Evolutionary conservation across 2,113 vertebrate genomes (phyloP).

Genomic region (Seriola quinqueradiata): DNA sequence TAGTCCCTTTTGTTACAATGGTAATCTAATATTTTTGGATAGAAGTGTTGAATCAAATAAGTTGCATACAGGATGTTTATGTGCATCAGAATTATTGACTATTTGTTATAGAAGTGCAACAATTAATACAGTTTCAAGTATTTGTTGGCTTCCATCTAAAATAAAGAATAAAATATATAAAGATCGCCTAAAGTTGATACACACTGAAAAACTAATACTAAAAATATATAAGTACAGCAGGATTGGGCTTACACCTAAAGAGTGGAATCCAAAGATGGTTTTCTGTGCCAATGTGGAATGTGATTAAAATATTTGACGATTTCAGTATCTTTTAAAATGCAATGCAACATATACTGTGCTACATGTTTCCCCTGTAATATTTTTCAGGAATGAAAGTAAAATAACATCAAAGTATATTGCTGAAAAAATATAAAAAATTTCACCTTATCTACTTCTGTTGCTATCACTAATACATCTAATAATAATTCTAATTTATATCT

Average conservation of each 20-base stretch:
- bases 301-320: neutral
- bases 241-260: neutral
- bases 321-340: neutral
- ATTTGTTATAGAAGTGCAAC: neutral
- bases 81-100: neutral
- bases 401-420: too few species aligned
- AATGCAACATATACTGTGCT: neutral
- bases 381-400: neutral
- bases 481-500: neutral
- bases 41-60: neutral
- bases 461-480: neutral
- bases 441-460: neutral
- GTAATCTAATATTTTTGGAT: neutral
- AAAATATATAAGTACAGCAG: neutral
- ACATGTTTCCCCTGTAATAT: neutral
- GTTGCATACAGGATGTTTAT: neutral
- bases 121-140: neutral
- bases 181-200: neutral
- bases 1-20: neutral
- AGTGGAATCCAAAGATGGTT: neutral
- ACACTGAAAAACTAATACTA: neutral
- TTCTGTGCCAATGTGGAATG: neutral
- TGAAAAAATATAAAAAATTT: neutral
- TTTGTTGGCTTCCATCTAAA: neutral
- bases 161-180: neutral